These are phyloP conservation scores for Temnothorax unifasciatus DNA, from an alignment of 2,888 invertebrate genomes.

Conservation along the genomic window DNA sequence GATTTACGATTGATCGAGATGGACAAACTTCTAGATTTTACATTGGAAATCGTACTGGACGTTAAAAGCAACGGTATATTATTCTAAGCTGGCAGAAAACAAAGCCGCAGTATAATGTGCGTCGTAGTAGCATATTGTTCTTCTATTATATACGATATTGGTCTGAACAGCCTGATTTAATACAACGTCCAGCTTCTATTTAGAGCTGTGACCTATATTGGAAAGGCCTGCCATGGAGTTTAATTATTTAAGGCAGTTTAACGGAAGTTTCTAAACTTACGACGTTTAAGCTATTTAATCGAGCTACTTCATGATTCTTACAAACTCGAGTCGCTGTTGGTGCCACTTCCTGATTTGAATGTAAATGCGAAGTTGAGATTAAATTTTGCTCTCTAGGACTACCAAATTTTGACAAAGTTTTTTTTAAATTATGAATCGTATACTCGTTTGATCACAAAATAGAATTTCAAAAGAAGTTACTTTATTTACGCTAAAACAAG, in stretches of 20 bases:
- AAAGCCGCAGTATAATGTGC: slow-evolving; percentile 49
- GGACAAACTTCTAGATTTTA: neutral
- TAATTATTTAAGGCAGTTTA: slow-evolving; percentile 44
- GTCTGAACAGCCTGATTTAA: slow-evolving; percentile 24
- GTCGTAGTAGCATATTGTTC: slow-evolving; percentile 19
- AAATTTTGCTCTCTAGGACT: slow-evolving; percentile 5
- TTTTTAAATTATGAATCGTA: neutral
- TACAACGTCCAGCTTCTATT: slow-evolving; percentile 10
- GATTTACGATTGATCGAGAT: neutral
- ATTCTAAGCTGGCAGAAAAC: slow-evolving; percentile 42
- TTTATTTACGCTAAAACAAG: neutral
- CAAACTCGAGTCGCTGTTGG: slow-evolving; percentile 8
- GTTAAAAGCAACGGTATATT: slow-evolving; percentile 54
- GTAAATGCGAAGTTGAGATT: slow-evolving; percentile 44
- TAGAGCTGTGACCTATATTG: slow-evolving; percentile 35
- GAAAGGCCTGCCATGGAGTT: neutral
- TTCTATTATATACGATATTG: slow-evolving; percentile 25
- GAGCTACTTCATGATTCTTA: slow-evolving; percentile 57
- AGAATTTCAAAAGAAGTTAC: neutral
- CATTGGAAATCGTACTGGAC: neutral
- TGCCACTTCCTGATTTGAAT: slow-evolving; percentile 54
- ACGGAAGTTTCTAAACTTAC: slow-evolving; percentile 30
- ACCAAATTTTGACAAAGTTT: slow-evolving; percentile 14
- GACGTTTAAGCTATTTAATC: slow-evolving; percentile 43
- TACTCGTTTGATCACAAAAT: neutral